These are phyloP conservation scores for Phyllopteryx taeniolatus DNA, from an alignment of 2,113 vertebrate genomes.

Conservation along the genomic window DNA sequence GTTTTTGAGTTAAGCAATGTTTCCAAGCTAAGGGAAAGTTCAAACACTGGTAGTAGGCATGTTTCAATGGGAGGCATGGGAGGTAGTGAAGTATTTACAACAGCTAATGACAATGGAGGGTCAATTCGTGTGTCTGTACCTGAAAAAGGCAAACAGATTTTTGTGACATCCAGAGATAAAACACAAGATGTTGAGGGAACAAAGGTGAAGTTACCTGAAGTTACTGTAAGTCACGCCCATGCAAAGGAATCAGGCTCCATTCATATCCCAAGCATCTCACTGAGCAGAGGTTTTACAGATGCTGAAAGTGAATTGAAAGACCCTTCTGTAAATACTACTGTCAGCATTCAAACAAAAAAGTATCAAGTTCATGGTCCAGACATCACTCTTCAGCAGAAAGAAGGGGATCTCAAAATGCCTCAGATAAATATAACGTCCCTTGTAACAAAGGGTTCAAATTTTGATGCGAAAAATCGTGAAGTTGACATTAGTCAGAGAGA, in stretches of 20 bases:
- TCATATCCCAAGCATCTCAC: slow-evolving; percentile 22
- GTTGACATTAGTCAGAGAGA: slow-evolving; percentile 5
- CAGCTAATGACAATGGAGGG: slow-evolving; percentile 38
- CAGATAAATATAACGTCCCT: slow-evolving; percentile 5
- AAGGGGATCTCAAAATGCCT: slow-evolving; percentile 2
- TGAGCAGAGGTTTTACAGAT: slow-evolving; percentile 16
- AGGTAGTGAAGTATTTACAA: slow-evolving; percentile 25
- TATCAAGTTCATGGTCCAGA: not conserved
- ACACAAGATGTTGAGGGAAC: slow-evolving; percentile 32
- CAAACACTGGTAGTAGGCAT: slow-evolving; percentile 42
- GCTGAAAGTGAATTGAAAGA: slow-evolving; percentile 31
- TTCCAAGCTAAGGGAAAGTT: slow-evolving; percentile 30
- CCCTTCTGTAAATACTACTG: not conserved
- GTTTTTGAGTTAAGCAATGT: slow-evolving; percentile 61
- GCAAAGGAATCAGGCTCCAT: slow-evolving; percentile 29
- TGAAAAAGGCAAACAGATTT: slow-evolving; percentile 38
- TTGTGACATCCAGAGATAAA: slow-evolving; percentile 33
- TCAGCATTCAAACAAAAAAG: not conserved
- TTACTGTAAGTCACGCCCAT: slow-evolving; percentile 37
- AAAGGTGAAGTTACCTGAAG: slow-evolving; percentile 40
- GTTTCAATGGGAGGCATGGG: slow-evolving; percentile 28
- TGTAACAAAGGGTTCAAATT: not conserved
- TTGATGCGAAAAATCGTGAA: not conserved
- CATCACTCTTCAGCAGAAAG: not conserved
- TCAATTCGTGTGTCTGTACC: slow-evolving; percentile 40